phyloP scores from a whole-genome alignment of 2,797 vertebrate genomes.

The Anolis apletophallus region DNA sequence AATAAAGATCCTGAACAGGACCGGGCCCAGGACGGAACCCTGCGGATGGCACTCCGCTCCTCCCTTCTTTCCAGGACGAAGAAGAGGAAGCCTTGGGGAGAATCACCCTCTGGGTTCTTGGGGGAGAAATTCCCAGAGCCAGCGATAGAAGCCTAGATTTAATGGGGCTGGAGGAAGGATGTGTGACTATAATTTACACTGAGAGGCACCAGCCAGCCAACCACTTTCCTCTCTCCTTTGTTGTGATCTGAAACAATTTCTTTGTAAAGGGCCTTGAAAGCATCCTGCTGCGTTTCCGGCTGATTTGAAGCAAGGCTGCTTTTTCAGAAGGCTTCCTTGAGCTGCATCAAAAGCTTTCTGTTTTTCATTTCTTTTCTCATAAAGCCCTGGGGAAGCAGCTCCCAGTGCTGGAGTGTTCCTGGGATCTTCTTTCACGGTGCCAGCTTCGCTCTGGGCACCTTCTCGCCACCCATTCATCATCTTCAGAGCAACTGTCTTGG shows the following conservation, averaged over 20 bases:
- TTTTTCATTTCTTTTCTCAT: not conserved
- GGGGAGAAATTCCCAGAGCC: not conserved
- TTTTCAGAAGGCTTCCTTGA: not conserved
- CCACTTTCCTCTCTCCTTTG: not conserved
- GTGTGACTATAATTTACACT: not conserved
- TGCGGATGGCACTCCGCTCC: no score
- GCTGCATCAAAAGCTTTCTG: not conserved
- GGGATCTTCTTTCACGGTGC: not conserved
- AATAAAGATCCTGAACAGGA: no score
- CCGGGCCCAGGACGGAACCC: no score
- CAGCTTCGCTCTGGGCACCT: not conserved
- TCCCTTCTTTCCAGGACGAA: no score
- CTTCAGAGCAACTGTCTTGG: not conserved
- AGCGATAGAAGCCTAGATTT: not conserved
- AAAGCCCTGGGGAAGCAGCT: not conserved
- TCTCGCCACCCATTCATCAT: not conserved
- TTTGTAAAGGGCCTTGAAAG: not conserved
- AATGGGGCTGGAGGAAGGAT: not conserved
- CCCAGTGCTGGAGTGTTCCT: not conserved
- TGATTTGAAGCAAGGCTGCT: not conserved
- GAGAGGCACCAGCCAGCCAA: not conserved
- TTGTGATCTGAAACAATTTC: conserved; percentile 20
- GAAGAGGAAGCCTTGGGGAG: no score
- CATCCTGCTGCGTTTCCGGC: not conserved
- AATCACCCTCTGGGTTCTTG: no score